These are phyloP conservation scores for Scartelaos histophorus DNA, from an alignment of 2,113 vertebrate species.

Conservation along the genomic window DNA sequence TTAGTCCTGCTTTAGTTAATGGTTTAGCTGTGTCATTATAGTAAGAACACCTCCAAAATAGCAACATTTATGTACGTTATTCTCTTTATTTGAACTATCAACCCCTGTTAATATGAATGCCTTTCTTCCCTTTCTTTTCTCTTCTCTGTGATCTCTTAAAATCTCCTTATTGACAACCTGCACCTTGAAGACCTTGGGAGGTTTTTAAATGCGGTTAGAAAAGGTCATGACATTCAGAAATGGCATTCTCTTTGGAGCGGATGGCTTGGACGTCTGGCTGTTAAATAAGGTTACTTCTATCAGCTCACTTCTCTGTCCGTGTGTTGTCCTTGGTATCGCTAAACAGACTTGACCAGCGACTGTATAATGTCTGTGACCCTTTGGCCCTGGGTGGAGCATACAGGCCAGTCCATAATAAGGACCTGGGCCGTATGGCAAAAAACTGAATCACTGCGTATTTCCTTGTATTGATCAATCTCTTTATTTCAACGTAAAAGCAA, in stretches of 20 bases:
- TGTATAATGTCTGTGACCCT: conserved; percentile 26
- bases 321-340: conserved; percentile 27
- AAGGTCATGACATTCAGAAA: conserved; percentile 78
- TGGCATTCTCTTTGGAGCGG: conserved; percentile 71
- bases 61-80: neutral
- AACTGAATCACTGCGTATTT: too few species aligned
- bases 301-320: conserved; percentile 51
- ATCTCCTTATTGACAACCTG: conserved; percentile 68
- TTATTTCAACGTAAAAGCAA: too few species aligned
- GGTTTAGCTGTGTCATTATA: neutral
- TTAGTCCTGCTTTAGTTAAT: too few species aligned
- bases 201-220: conserved; percentile 70
- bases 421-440: too few species aligned
- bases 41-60: neutral
- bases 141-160: conserved; percentile 32
- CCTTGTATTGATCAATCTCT: too few species aligned
- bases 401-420: conserved; percentile 18
- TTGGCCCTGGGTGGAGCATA: conserved; percentile 21
- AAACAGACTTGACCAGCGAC: conserved; percentile 13
- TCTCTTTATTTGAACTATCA: conserved; percentile 7
- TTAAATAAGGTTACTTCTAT: conserved; percentile 69
- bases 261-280: conserved; percentile 52
- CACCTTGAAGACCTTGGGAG: conserved; percentile 67
- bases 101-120: conserved; percentile 30
- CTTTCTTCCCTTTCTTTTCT: conserved; percentile 22